Base-by-base conservation (phyloP, 2,888 invertebrate genomes). In the Bombylius discolor region DNA sequence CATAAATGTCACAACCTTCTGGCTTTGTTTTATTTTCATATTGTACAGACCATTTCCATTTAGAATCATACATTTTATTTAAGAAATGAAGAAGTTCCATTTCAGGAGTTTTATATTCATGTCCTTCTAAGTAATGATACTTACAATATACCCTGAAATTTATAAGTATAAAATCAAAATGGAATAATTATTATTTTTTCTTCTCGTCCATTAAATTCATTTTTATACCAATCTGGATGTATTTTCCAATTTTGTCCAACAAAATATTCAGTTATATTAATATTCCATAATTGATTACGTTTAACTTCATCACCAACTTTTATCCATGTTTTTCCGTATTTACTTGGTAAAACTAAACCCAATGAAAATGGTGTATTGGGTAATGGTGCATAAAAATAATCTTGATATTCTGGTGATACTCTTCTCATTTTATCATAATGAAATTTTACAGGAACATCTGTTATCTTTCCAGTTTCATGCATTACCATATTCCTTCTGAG, bases 391-490 rank as follows among this genome's bases (percentile, higher is more conserved):
- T 81, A 92, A 74, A 85, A 92, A 70, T 92, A 95, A 70, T 92
- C 83, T 66, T 88, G 85, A 60, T 81, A 80, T 64, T 87, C 86
- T 62, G 87, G 79, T 3, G 86, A 83, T 50, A 92, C 87, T 53
- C 95, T 81, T 74, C 87, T 84, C 85, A 89, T 88, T 61, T 81
- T 80, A 68, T 93, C 92, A 66, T 89, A 89, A 70, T 92, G 92
- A 68, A 87, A 84, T 59, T 87, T 84, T 13, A 93, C 82, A 53
- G 81, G 78, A 31, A 92, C 76, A 56, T 80, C 79, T 46, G 76
- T 77, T 70, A 82, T 80, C 63, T 80, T 82, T 1, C 84, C 87
- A 32, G 79, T 75, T n/a, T 76, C 71, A 46, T 85, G 84, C 52
- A 84, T 79, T 4, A 92, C 88, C 72, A 94, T 78, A 50, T 80